Base-by-base conservation (phyloP, 2,888 invertebrate genomes). In the Piscicola geometra region DNA sequence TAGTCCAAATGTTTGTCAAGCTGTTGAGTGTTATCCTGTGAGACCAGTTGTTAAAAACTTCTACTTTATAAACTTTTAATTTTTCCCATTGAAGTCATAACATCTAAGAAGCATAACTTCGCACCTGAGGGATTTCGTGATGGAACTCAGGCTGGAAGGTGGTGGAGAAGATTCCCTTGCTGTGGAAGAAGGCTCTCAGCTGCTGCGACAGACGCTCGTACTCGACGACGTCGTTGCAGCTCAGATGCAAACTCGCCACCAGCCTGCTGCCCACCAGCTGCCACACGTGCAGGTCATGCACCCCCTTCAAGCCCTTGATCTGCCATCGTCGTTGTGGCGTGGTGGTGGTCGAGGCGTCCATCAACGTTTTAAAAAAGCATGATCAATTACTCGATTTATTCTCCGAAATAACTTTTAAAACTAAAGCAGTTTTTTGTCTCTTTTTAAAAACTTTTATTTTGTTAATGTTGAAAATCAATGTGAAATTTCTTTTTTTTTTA, bases 281-380 rank as follows among this genome's bases (percentile, higher is more conserved):
- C 97, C 97, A 98, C 18, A 98, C 94, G 85, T 98, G 97, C 85
- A 98, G 95, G 86, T 98, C 97, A 83, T 98, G 97, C 0, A 98
- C 94, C 0, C 94, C 96, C 75, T 95, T 86, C 32, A 97, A 94
- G 0, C 97, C 97, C 82, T 95, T 94, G 35, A 97, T 82, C 86
- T 86, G 79, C n/a, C n/a, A n/a, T n/a, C n/a, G n/a, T n/a, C n/a
- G n/a, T n/a, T n/a, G n/a, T n/a, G n/a, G 3, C 82, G 80, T 33
- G 47, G 18, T n/a, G 72, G 33, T 56, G 18, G 60, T 60, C 1
- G 1, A 56, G 25, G 21, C 25, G 3, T 56, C 25, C 25, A 1
- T n/a, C 56, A n/a, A 30, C 28, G 12, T 60, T 21, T n/a, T n/a
- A n/a, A n/a, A n/a, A n/a, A n/a, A n/a, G n/a, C n/a, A n/a, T n/a